These are phyloP conservation scores for Apaloderma vittatum DNA, from an alignment of 2,113 vertebrate genomes.

Conservation along the genomic window DNA sequence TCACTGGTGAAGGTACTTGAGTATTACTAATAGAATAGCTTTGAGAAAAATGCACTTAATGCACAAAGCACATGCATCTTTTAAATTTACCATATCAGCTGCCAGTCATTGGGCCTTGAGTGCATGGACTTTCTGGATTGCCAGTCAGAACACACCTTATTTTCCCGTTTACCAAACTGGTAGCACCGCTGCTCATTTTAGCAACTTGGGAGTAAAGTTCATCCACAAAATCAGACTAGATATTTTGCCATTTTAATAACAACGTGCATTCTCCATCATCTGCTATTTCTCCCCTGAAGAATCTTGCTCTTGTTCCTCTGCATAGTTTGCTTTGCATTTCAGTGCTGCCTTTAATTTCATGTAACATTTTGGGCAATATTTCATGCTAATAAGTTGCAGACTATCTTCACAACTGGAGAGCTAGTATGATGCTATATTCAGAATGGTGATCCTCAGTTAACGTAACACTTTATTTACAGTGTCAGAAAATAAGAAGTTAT, in stretches of 20 bases:
- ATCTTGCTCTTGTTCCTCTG: neutral
- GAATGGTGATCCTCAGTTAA: neutral
- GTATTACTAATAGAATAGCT: neutral
- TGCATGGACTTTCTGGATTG: neutral
- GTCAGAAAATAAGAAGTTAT: neutral
- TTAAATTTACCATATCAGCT: neutral
- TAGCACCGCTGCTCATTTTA: neutral
- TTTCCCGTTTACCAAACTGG: neutral
- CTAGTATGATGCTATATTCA: neutral
- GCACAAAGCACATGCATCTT: neutral
- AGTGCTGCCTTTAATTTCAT: neutral
- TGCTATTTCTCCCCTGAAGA: neutral
- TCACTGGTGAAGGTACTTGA: neutral
- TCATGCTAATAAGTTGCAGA: neutral
- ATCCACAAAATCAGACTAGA: neutral
- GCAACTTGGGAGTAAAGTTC: neutral
- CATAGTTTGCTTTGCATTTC: neutral
- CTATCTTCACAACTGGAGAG: neutral
- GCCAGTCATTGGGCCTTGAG: neutral
- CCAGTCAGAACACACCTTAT: neutral
- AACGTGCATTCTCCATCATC: neutral
- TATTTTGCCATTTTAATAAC: conserved; percentile 1
- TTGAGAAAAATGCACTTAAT: neutral
- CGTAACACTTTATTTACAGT: neutral
- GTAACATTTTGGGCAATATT: neutral